These are phyloP conservation scores for Agrotis ipsilon DNA, from an alignment of 2,888 invertebrate genomes.

Conservation along the genomic window DNA sequence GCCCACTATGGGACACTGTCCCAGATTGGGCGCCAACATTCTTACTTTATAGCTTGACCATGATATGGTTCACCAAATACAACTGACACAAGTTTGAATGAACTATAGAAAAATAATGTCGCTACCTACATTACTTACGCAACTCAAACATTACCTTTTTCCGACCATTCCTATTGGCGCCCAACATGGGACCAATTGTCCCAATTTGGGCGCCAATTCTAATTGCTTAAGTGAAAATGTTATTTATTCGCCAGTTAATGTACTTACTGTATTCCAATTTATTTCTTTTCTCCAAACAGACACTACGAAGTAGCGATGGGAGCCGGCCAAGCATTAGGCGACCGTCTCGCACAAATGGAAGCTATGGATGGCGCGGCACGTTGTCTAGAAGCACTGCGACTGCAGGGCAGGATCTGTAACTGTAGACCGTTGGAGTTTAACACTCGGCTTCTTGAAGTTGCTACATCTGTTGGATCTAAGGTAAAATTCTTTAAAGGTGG, in stretches of 20 bases:
- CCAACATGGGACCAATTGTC: no score
- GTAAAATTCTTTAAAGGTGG: conserved; percentile 79
- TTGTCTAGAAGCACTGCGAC: conserved; percentile 94
- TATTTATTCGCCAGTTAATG: no score
- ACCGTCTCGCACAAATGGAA: conserved; percentile 96
- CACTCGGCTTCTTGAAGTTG: conserved; percentile 95
- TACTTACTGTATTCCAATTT: no score
- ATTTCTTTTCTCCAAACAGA: conserved; percentile 80
- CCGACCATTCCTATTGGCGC: no score
- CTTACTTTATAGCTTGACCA: no score
- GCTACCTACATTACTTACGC: no score
- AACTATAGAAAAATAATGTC: no score
- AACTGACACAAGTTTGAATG: no score
- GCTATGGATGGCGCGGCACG: conserved; percentile 97
- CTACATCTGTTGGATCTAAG: conserved; percentile 96
- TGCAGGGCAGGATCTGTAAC: conserved; percentile 96
- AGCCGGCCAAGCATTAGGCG: conserved; percentile 94
- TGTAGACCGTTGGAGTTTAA: conserved; percentile 97
- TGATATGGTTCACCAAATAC: no score
- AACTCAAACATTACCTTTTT: no score
- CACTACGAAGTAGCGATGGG: conserved; percentile 97
- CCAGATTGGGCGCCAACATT: conserved; percentile 11
- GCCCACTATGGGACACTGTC: conserved; percentile 1
- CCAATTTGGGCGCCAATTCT: no score
- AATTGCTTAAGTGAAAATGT: no score